Evolutionary conservation across 2,888 invertebrate genomes (phyloP).

Genomic region (Unio pictorum): DNA sequence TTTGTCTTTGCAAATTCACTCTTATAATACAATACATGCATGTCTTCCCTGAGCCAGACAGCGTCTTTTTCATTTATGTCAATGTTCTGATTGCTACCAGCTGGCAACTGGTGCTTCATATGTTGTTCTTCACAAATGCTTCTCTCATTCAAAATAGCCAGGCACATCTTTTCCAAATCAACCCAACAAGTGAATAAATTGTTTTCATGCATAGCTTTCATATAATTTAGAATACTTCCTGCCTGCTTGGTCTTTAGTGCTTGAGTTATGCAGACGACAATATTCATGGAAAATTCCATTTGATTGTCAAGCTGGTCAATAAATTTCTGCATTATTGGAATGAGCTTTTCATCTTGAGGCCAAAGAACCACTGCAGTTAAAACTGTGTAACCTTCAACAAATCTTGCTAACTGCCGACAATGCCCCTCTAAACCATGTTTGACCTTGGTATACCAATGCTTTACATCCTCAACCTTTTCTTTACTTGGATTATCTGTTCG

Average conservation of each 20-base stretch:
- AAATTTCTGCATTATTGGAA: slow-evolving; percentile 6
- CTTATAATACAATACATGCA: slow-evolving; percentile 32
- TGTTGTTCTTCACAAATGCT: background rate
- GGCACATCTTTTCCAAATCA: too few species aligned
- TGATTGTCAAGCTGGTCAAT: slow-evolving; percentile 1
- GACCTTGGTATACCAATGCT: slow-evolving; percentile 12
- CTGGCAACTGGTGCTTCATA: too few species aligned
- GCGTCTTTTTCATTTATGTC: slow-evolving; percentile 20
- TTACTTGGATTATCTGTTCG: slow-evolving; percentile 1
- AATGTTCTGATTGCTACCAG: too few species aligned
- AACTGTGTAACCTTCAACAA: slow-evolving; percentile 8
- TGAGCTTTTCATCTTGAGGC: slow-evolving; percentile 6
- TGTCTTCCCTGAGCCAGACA: slow-evolving; percentile 31
- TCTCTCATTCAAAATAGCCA: too few species aligned
- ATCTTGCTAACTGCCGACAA: slow-evolving; percentile 13
- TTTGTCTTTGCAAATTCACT: slow-evolving; percentile 15
- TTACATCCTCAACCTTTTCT: slow-evolving; percentile 4
- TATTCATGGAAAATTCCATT: too few species aligned
- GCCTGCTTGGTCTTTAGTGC: too few species aligned
- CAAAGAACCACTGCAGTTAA: slow-evolving; percentile 27
- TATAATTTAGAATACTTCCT: too few species aligned
- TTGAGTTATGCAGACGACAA: too few species aligned
- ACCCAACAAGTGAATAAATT: too few species aligned
- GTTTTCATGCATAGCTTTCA: too few species aligned
- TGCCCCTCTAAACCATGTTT: slow-evolving; percentile 10